These are phyloP conservation scores for Phoxinus dragarum DNA, from an alignment of 2,797 vertebrate genomes.

Conservation along the genomic window DNA sequence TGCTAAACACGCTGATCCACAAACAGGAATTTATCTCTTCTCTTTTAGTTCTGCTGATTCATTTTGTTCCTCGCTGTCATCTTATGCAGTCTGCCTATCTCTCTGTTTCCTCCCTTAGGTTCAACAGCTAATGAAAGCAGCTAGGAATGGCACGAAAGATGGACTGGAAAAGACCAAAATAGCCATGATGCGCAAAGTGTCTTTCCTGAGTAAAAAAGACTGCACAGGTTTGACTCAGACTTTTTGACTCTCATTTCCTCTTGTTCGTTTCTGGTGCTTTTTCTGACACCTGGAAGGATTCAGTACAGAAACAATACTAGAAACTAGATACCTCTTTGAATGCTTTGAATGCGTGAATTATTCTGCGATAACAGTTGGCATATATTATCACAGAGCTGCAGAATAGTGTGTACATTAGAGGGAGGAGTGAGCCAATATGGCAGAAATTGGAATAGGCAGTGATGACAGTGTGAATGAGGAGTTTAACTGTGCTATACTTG, in stretches of 20 bases:
- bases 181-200: constrained; percentile 88
- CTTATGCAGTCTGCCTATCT: constrained; percentile 12
- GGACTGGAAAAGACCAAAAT: constrained; percentile 89
- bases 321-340: not conserved
- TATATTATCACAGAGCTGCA: not conserved
- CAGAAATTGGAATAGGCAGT: not conserved
- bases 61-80: not conserved
- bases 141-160: constrained; percentile 87
- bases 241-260: constrained; percentile 30
- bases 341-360: not conserved
- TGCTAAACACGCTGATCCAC: constrained; percentile 37
- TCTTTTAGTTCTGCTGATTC: constrained; percentile 36
- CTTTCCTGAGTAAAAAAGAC: constrained; percentile 88
- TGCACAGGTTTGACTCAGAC: constrained; percentile 73
- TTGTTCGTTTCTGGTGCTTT: constrained; percentile 61
- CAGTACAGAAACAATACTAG: constrained; percentile 10
- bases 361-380: not conserved
- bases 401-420: not conserved
- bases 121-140: constrained; percentile 90
- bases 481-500: constrained; percentile 14
- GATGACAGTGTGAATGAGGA: not conserved
- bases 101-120: constrained; percentile 75
- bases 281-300: constrained; percentile 15
- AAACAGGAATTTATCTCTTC: constrained; percentile 17
- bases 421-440: constrained; percentile 10